Evolutionary conservation across 2,113 vertebrate genomes (phyloP).

Genomic region (Hippocampus abdominalis): DNA sequence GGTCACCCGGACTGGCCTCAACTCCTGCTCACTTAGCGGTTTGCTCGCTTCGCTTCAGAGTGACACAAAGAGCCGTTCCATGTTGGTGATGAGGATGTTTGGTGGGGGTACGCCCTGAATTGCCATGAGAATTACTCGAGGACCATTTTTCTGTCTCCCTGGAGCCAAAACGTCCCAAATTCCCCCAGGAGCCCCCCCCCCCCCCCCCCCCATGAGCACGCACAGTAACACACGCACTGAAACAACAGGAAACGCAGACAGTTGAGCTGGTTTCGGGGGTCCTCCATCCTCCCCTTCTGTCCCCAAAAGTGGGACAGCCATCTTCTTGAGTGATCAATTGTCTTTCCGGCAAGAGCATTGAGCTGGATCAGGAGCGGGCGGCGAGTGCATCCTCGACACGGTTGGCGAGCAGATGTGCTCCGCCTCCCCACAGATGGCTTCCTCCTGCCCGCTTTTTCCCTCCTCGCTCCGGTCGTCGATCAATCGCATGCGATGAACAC

Average conservation of each 20-base stretch:
- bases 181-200: neutral
- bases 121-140: too few species aligned
- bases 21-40: too few species aligned
- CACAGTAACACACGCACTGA: slow-evolving; percentile 44
- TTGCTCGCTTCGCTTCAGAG: too few species aligned
- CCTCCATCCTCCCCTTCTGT: neutral
- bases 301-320: neutral
- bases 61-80: too few species aligned
- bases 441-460: neutral
- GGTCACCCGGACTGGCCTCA: too few species aligned
- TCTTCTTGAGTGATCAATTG: neutral
- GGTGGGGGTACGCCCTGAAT: too few species aligned
- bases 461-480: neutral
- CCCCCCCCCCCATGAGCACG: slow-evolving; percentile 17
- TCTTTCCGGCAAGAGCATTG: slow-evolving; percentile 21
- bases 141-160: too few species aligned
- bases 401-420: slow-evolving; percentile 27
- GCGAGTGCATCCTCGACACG: slow-evolving; percentile 15
- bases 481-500: neutral
- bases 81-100: too few species aligned
- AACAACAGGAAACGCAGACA: slow-evolving; percentile 57
- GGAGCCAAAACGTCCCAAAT: too few species aligned
- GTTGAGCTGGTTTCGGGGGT: slow-evolving; percentile 4
- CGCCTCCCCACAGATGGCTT: slow-evolving; percentile 22
- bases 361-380: slow-evolving; percentile 6